These are phyloP conservation scores for Gasterosteus aculeatus DNA, from an alignment of 2,113 vertebrate genomes.

Conservation along the genomic window DNA sequence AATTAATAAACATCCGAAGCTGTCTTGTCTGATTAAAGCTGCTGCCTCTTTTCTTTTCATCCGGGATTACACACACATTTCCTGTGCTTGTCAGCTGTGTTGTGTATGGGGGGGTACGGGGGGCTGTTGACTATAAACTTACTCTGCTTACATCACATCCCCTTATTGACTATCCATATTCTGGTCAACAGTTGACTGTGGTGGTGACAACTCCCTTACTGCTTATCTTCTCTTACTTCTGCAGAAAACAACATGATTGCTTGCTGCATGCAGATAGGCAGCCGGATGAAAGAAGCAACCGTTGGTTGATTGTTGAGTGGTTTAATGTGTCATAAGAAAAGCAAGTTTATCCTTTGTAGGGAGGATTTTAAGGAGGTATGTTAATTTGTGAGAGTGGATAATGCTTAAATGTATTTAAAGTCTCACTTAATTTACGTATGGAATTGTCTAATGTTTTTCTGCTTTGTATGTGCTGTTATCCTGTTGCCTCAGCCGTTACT, in stretches of 20 bases:
- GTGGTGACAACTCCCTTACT: conserved; percentile 42
- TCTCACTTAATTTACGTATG: not conserved
- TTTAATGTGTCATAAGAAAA: not conserved
- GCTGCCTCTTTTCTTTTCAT: conserved; percentile 14
- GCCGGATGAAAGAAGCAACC: not conserved
- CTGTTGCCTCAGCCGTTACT: too few relatives aligned
- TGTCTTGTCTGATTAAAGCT: conserved; percentile 51
- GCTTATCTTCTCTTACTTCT: conserved; percentile 29
- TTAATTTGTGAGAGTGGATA: not conserved
- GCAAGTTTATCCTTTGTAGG: not conserved
- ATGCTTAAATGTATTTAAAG: not conserved
- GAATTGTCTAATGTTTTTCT: not conserved
- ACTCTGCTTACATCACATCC: conserved; percentile 46
- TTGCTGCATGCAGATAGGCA: not conserved
- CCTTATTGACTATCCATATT: conserved; percentile 48
- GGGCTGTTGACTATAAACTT: conserved; percentile 69
- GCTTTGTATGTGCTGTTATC: too few relatives aligned
- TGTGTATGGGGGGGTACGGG: not conserved
- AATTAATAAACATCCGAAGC: conserved; percentile 80
- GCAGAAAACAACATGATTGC: conserved; percentile 34
- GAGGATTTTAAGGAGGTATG: not conserved
- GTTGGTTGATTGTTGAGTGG: not conserved
- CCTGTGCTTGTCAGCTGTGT: conserved; percentile 12
- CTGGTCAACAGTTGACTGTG: conserved; percentile 52
- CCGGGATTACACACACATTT: conserved; percentile 7